phyloP scores from a whole-genome alignment of 2,888 invertebrate genomes.

The Strigamia crassipes region DNA sequence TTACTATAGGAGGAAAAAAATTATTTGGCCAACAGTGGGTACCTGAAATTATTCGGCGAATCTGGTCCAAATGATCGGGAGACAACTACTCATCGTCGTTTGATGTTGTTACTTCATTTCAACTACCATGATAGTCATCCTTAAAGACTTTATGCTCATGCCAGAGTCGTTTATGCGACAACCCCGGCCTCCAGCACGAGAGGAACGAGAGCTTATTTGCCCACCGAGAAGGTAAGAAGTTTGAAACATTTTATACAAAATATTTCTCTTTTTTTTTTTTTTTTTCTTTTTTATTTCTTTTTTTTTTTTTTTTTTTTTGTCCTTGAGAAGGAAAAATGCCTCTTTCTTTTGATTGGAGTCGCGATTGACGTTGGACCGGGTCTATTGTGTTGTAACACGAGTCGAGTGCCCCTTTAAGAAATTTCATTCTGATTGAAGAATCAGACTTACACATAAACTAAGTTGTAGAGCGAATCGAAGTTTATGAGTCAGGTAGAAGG shows the following conservation, averaged over 20 bases:
- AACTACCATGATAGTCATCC: slow-evolving; percentile 33
- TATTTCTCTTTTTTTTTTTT: too few relatives aligned
- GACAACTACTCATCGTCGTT: neutral
- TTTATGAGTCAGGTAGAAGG: slow-evolving; percentile 33
- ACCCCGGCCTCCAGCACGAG: slow-evolving; percentile 8
- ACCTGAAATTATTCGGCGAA: neutral
- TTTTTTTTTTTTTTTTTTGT: too few relatives aligned
- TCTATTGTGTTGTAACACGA: slow-evolving; percentile 18
- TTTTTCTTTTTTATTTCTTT: too few relatives aligned
- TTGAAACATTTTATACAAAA: neutral
- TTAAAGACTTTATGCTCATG: slow-evolving; percentile 39
- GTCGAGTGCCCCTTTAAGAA: slow-evolving; percentile 12
- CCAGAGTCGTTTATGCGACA: slow-evolving; percentile 43
- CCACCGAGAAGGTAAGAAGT: slow-evolving; percentile 30
- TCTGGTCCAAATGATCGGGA: slow-evolving; percentile 8
- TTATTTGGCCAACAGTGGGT: neutral
- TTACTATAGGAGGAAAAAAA: neutral
- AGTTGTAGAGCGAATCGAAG: slow-evolving; percentile 34
- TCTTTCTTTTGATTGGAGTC: neutral
- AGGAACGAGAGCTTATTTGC: slow-evolving; percentile 41
- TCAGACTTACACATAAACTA: neutral
- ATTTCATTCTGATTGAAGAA: neutral
- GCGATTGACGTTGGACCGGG: neutral
- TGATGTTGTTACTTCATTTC: neutral
- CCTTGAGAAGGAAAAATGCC: neutral